Percentiles rank a stretch among this genome's conserved stretches.
Conservation (phyloP, 2,113 vertebrate species). For the Jacana jacana region DNA sequence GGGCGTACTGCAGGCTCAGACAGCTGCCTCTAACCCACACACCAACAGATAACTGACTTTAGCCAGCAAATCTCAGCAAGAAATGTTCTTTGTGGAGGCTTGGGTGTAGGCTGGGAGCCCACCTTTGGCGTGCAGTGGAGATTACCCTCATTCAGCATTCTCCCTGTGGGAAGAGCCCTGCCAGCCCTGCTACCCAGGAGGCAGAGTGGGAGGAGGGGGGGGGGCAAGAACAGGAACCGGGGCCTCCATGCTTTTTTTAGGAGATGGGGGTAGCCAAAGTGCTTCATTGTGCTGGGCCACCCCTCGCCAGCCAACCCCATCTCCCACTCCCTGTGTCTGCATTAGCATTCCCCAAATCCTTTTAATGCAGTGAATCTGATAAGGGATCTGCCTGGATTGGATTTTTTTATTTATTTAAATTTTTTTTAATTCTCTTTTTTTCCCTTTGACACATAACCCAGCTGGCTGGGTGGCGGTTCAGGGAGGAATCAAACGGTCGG, state of each 20-base stretch:
- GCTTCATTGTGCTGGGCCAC: background rate
- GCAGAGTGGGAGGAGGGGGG: too few relatives aligned
- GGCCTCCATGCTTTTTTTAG: background rate
- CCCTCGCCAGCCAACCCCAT: background rate
- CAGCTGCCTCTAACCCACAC: background rate
- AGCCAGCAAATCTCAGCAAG: background rate
- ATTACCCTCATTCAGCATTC: background rate
- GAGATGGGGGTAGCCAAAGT: background rate
- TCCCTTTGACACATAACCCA: slow-evolving; percentile 59
- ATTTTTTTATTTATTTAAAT: background rate
- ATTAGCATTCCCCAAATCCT: slow-evolving; percentile 68
- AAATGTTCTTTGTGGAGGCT: background rate
- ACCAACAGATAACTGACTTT: accelerated
- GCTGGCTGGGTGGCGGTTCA: slow-evolving; percentile 53
- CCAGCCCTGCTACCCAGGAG: background rate
- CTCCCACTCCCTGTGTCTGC: slow-evolving; percentile 12
- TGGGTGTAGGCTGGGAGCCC: background rate
- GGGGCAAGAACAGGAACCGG: background rate
- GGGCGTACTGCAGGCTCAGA: background rate
- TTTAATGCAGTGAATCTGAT: slow-evolving; percentile 57
- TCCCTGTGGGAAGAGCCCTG: background rate
- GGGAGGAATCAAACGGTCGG: slow-evolving; percentile 50
- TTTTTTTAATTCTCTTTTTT: too few relatives aligned
- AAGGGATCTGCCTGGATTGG: slow-evolving; percentile 36
- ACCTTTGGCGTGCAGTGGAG: accelerated